Base-by-base conservation (phyloP, 2,888 invertebrate species). In the Trisateles emortualis region DNA sequence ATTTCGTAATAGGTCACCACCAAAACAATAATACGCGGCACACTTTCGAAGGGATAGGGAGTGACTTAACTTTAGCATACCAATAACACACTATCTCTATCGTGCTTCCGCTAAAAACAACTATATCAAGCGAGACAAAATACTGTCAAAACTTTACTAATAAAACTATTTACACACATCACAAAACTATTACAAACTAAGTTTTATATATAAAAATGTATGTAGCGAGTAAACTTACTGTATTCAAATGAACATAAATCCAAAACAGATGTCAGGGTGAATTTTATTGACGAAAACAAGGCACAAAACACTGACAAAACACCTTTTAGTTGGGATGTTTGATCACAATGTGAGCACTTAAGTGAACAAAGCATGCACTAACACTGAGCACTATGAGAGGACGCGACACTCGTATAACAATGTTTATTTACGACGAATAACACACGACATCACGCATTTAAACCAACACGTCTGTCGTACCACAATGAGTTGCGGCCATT, bases 221-320 rank as follows among this genome's bases (percentile, higher is more conserved):
- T 48, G 48, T 40, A 60, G 38, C 35, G 26, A 44, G 40, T 40
- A 14, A 59, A 86, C 92, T 89, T 77, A 92, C 92, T 88, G 88
- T 83, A 73, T 72, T 83, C 83, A 87, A 87, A 84, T 84, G 84
- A 84, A 87, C 92, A 92, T 92, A 90, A 89, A 92, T 91, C 92
- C 92, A 89, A 91, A 86, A 87, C 78, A 83, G 76, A 81, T 76
- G 77, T 76, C 83, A 81, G 80, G 72, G 68, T 72, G 74, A 81
- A 79, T 80, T n/a, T 79, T 86, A 84, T 84, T 80, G 77, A 74
- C 72, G 80, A 88, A 90, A 90, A 92, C 90, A 90, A 86, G 84
- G 69, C 86, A 88, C 87, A 87, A 86, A 88, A 90, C 90, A 90
- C 86, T 76, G 72, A 78, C 78, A 80, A 79, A 80, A 83, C 90